phyloP scores from a whole-genome alignment of 1,140 invertebrate species.

The Neotoxoptera formosana region DNA sequence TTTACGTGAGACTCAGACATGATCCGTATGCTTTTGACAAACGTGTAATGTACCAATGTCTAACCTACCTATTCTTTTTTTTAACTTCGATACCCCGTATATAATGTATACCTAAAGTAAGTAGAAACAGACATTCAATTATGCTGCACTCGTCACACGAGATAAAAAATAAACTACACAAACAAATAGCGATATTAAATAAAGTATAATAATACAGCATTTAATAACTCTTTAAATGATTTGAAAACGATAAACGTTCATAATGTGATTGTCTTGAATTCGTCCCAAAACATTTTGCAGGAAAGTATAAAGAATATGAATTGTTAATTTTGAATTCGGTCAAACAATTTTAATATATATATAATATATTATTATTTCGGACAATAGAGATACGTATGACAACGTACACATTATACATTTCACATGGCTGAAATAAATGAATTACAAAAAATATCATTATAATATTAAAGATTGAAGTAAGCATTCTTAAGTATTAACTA shows the following conservation, averaged over 20 bases:
- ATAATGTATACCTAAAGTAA: not conserved
- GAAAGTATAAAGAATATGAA: not conserved
- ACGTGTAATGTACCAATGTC: not conserved
- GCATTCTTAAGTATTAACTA: not conserved
- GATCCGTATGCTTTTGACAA: not conserved
- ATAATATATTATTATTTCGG: not conserved
- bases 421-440: not conserved
- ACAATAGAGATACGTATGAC: not conserved
- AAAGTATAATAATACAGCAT: not conserved
- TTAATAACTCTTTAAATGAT: not conserved
- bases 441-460: not conserved
- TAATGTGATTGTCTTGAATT: not conserved
- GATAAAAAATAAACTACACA: not conserved
- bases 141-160: too few species aligned
- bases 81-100: not conserved
- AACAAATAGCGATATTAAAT: not conserved
- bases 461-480: not conserved
- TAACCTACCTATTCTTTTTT: not conserved
- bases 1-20: not conserved
- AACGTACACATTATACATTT: not conserved
- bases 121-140: not conserved
- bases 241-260: not conserved
- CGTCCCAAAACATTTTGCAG: not conserved
- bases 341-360: not conserved
- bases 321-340: not conserved